Evolutionary conservation across 37 sponge, comb jelly and placozoan genomes (phyloP).

Genomic region (Mnemiopsis leidyi): DNA sequence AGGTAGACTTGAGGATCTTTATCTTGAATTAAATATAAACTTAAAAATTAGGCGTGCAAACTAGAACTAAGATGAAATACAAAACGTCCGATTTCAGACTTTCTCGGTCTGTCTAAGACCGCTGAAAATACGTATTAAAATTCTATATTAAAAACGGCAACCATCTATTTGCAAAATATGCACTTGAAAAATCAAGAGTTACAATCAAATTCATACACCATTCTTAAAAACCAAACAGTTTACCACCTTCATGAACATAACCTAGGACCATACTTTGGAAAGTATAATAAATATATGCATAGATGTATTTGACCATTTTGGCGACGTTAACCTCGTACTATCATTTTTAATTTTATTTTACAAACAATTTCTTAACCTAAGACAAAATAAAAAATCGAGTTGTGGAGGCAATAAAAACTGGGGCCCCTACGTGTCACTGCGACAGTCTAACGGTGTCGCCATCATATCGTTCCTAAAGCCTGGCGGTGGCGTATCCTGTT

Average conservation of each 20-base stretch:
- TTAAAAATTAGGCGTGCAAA: constrained; percentile 53
- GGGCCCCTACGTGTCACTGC: neutral
- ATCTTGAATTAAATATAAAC: constrained; percentile 57
- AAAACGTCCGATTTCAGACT: constrained; percentile 24
- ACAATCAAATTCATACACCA: constrained; percentile 23
- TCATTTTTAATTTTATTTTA: constrained; percentile 42
- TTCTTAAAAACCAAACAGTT: constrained; percentile 51
- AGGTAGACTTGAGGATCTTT: neutral
- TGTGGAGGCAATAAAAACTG: neutral
- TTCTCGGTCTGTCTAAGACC: constrained; percentile 27
- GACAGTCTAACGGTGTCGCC: neutral
- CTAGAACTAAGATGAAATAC: constrained; percentile 58
- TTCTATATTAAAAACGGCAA: constrained; percentile 55
- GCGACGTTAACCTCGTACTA: neutral
- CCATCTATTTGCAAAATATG: constrained; percentile 40
- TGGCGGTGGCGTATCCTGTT: constrained; percentile 58
- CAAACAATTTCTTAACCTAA: constrained; percentile 58
- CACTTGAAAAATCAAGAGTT: constrained; percentile 54
- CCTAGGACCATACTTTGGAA: neutral
- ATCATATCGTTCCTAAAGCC: neutral
- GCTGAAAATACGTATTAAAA: constrained; percentile 61
- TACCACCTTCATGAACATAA: neutral
- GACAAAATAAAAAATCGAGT: constrained; percentile 54
- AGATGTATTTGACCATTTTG: neutral
- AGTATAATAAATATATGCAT: neutral